Evolutionary conservation across 2,888 invertebrate genomes (phyloP).

Genomic region (Halictus quadricinctus): DNA sequence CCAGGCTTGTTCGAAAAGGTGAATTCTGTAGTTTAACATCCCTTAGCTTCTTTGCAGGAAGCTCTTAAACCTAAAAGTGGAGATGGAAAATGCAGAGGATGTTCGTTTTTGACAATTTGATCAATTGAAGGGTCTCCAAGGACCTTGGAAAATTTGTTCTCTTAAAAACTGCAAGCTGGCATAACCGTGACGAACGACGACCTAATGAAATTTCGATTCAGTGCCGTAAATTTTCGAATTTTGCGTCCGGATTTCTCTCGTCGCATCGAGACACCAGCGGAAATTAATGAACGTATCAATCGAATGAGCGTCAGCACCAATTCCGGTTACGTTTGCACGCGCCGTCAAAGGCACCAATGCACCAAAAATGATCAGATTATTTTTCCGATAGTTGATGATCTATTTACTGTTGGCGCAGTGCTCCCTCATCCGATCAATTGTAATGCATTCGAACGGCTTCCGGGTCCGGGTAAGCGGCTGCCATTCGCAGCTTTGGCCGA

Average conservation of each 20-base stretch:
- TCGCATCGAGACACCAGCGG: background rate
- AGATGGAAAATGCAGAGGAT: background rate
- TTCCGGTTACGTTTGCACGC: background rate
- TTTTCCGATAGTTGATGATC: slow-evolving; percentile 4
- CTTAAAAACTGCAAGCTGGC: background rate
- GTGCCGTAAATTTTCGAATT: background rate
- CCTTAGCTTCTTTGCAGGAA: background rate
- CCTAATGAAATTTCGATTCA: background rate
- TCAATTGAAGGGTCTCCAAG: background rate
- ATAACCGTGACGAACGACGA: background rate
- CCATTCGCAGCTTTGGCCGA: background rate
- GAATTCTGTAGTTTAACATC: background rate
- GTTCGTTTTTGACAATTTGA: background rate
- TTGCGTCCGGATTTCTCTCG: background rate
- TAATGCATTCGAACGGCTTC: background rate
- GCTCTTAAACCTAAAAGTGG: background rate
- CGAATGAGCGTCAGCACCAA: background rate
- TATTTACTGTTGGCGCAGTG: background rate
- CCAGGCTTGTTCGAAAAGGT: background rate
- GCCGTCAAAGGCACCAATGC: background rate
- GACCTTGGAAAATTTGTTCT: background rate
- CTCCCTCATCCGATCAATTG: background rate
- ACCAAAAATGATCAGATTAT: background rate
- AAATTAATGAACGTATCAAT: background rate
- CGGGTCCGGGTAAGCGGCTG: background rate